phyloP scores from a whole-genome alignment of 2,888 invertebrate genomes.

The Andrena hattorfiana region DNA sequence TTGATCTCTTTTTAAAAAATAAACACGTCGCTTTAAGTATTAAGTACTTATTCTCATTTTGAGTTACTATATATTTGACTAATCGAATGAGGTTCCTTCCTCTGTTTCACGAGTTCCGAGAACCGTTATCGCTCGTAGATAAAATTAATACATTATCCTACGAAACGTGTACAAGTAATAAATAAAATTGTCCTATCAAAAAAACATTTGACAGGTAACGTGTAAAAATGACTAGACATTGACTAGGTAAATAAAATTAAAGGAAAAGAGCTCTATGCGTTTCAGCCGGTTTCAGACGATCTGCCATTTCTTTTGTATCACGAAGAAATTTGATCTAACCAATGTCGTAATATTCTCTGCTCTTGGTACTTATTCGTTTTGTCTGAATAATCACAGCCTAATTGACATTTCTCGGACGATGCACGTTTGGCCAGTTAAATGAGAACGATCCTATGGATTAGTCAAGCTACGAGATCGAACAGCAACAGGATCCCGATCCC shows the following conservation, averaged over 20 bases:
- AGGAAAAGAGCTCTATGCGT: slow-evolving; percentile 5
- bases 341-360: slow-evolving; percentile 38
- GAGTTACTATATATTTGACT: background rate
- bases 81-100: background rate
- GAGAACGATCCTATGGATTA: slow-evolving; percentile 32
- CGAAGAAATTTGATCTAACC: slow-evolving; percentile 33
- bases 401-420: slow-evolving; percentile 89
- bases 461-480: slow-evolving; percentile 51
- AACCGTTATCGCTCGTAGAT: background rate
- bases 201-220: background rate
- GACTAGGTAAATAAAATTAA: slow-evolving; percentile 47
- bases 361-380: slow-evolving; percentile 54
- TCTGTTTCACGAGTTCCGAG: background rate
- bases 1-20: background rate
- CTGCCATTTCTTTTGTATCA: slow-evolving; percentile 12
- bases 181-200: slow-evolving; percentile 33
- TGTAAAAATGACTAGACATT: slow-evolving; percentile 52
- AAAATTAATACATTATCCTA: background rate
- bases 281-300: slow-evolving; percentile 32
- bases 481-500: slow-evolving; percentile 31
- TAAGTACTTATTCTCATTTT: background rate
- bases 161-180: slow-evolving; percentile 12
- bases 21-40: background rate
- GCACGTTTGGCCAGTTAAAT: slow-evolving; percentile 68
- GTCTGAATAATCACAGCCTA: slow-evolving; percentile 89